Percentiles rank a stretch among this genome's conserved stretches.
Evolutionary conservation across 2,797 vertebrate genomes (phyloP).

Genomic region (Bufotes viridis): DNA sequence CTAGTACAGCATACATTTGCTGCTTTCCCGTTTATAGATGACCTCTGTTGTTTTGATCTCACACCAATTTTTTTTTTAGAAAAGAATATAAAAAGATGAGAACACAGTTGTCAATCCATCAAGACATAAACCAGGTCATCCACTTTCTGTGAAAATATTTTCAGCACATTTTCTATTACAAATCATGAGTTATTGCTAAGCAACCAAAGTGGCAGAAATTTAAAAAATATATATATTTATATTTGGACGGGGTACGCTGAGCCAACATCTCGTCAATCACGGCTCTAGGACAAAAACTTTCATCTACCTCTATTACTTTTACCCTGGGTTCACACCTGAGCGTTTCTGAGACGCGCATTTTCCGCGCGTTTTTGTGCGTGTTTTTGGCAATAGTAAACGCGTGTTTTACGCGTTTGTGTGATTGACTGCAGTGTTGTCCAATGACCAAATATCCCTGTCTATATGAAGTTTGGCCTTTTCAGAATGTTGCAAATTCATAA

Average conservation of each 20-base stretch:
- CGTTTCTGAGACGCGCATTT: too few relatives aligned
- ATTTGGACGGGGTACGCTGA: neutral
- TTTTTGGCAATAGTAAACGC: too few relatives aligned
- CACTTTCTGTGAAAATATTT: neutral
- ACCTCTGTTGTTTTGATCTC: neutral
- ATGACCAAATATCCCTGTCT: too few relatives aligned
- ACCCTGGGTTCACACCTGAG: too few relatives aligned
- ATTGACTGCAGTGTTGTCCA: too few relatives aligned
- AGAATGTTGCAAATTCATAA: too few relatives aligned
- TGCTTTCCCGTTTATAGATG: neutral
- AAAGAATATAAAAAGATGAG: neutral
- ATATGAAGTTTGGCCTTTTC: too few relatives aligned
- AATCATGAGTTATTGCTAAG: slow-evolving; percentile 7
- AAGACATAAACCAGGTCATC: slow-evolving; percentile 2
- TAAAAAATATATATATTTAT: neutral
- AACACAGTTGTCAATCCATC: slow-evolving; percentile 13
- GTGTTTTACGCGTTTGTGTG: too few relatives aligned
- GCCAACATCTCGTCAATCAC: neutral
- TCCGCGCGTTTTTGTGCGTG: too few relatives aligned
- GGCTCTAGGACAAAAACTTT: neutral
- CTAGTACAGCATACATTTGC: neutral
- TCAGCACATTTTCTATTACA: neutral
- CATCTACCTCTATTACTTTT: neutral
- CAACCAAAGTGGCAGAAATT: neutral
- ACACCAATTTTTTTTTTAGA: neutral